Evolutionary conservation across 2,888 invertebrate genomes (phyloP).

Genomic region (Erynnis tages): DNA sequence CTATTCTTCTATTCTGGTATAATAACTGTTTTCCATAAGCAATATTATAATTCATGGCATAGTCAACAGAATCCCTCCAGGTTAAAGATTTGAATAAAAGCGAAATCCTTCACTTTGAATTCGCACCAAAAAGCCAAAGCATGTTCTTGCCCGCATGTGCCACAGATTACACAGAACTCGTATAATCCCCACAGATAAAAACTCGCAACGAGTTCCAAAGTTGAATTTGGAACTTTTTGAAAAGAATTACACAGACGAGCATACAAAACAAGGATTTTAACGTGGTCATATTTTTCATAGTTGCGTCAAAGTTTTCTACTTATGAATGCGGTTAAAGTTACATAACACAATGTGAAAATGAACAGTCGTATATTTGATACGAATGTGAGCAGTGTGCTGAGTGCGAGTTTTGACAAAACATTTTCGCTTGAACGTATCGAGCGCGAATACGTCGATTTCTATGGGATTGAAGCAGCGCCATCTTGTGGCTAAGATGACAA

Average conservation of each 20-base stretch:
- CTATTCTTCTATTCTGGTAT: too few relatives aligned
- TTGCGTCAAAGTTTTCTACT: slow-evolving; percentile 25
- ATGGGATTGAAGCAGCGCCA: too few relatives aligned
- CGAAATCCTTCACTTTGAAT: slow-evolving; percentile 26
- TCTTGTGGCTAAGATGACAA: too few relatives aligned
- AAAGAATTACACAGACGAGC: slow-evolving; percentile 26
- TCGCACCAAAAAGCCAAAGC: slow-evolving; percentile 28
- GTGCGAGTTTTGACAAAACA: too few relatives aligned
- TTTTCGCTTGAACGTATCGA: too few relatives aligned
- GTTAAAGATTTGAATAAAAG: slow-evolving; percentile 20
- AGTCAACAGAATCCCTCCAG: slow-evolving; percentile 4
- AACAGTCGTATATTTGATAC: too few relatives aligned
- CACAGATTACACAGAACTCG: slow-evolving; percentile 27
- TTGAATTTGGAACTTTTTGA: slow-evolving; percentile 25
- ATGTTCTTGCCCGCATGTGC: slow-evolving; percentile 25
- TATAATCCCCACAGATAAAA: slow-evolving; percentile 24
- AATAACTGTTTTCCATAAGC: background rate
- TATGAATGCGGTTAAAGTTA: slow-evolving; percentile 13
- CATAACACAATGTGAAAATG: too few relatives aligned
- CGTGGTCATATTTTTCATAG: slow-evolving; percentile 26
- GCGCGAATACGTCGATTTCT: too few relatives aligned
- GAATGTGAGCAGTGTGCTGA: too few relatives aligned
- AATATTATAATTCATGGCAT: background rate
- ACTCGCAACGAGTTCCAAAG: slow-evolving; percentile 18
- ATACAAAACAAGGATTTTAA: slow-evolving; percentile 23